Evolutionary conservation across 2,113 vertebrate genomes (phyloP), one percentile per base, ranked within the genome.

Genomic region (human): DNA sequence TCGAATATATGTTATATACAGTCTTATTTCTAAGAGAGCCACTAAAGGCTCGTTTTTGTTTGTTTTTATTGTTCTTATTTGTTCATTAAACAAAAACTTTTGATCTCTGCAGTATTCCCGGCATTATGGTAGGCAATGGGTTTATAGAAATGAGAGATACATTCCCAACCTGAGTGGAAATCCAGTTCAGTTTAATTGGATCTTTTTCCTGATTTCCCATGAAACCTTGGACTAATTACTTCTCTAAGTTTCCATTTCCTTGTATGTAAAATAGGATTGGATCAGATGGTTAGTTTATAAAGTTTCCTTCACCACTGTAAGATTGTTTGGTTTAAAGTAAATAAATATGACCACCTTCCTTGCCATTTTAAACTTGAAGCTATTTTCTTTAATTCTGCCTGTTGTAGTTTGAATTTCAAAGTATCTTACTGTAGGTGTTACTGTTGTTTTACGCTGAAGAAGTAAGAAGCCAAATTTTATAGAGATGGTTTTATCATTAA

Each of bases 371-470:
- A 87, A 86, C 22, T 35, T 94, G 57, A 66, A 64, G 61, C 35
- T 93, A 12, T 93, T 96, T 93, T 96, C 75, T 95, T 93, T 91
- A 40, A 81, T 88, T 93, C 66, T 96, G 68, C 68, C 93, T 89
- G 18, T 93, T 86, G 32, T 2, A 35, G 22, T 30, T 96, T 96
- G 76, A 78, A 76, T 92, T 92, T 79, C 30, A 90, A 73, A 89
- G 8, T 86, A 89, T 52, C n/a, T 70, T 55, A 80, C 27, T 76
- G 40, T 35, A 88, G 45, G 43, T 38, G 11, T 82, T 85, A 59
- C 22, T 75, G 13, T 61, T 72, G 10, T 55, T 94, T 96, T 87
- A 86, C 18, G 30, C 14, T 4, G 3, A 43, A 27, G 11, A 95
- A 91, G 52, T 78, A 76, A 80, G 35, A 76, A 80, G 23, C 50